Evolutionary conservation across 2,888 invertebrate genomes (phyloP), one percentile per base, ranked within the genome.

Genomic region (Ophion costatus): DNA sequence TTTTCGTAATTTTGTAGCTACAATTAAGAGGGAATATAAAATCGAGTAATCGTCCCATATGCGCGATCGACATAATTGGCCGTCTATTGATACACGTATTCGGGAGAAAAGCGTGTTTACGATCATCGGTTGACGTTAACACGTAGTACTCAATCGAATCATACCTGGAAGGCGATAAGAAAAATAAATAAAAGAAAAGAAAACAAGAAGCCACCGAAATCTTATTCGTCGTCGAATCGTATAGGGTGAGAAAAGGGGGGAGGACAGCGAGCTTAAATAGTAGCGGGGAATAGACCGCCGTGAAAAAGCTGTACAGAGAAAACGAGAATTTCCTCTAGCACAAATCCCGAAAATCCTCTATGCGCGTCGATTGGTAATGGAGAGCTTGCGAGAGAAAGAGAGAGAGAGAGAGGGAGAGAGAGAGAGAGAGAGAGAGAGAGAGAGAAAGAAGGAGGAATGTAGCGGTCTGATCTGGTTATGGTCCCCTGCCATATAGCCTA

Each of bases 291-390:
- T 59, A 22, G 33, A 59, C 33, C 14, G 45, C 64, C 22, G 71
- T 29, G 22, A 24, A 38, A 45, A 38, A 45, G 69, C 24, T 67
- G 59, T 66, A 63, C 67, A 70, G n/a, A 61, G 17, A 24, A 57
- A 78, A 69, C 61, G 42, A 76, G 71, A 67, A 77, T 59, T 75
- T 63, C 45, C 11, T 64, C 29, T 66, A 64, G 45, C 81, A 75
- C 81, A 84, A 84, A 84, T 84, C 78, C 75, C 81, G 74, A 84
- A 84, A 75, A 81, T 81, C 74, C 81, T 84, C 66, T 81, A 78
- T 82, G 81, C 81, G 63, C 74, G 78, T 78, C 75, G 78, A 84
- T 81, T 69, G 82, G n/a, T 51, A 80, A 24, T 42, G 59, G 45
- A 20, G 42, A 79, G 59, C 10, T 6, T 38, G 9, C 38, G 38